Base-by-base conservation (phyloP, 1,140 invertebrate species). In the Trichonephila clavipes region DNA sequence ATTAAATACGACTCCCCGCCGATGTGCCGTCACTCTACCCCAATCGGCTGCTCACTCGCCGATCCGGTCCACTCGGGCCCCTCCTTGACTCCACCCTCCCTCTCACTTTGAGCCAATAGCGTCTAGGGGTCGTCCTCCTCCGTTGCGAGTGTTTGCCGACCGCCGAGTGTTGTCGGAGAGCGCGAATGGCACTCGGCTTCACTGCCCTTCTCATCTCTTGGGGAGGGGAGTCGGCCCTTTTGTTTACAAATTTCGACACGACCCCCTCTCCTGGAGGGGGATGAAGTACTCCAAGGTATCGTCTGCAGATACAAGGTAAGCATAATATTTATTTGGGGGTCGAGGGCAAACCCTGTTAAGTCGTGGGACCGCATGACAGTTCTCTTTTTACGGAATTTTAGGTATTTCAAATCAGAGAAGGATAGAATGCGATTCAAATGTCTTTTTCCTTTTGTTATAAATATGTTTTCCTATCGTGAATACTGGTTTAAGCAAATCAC, bases 1-100 rank as follows among this genome's bases (percentile, higher is more conserved):
- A 93, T 93, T 93, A 88, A 93, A 93, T 88, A 93, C 83, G 83
- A 93, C 85, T 93, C 61, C 66, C 66, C 24, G 58, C 90, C 28
- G 82, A 21, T 86, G 58, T 91, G 19, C 87, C 82, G 59, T 72
- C 82, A 51, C 62, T 86, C 51, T 51, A n/a, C 72, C 85, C 85
- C 92, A 87, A 77, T 88, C 85, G 85, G 64, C 92, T 12, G 40
- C 85, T 61, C 92, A 87, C 51, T 88, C 85, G 85, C 83, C 92
- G 4, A 61, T 64, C 61, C 21, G 24, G 66, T 61, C 21, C 19
- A 8, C 4, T 16, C 12, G 19, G 14, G 21, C 83, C 64, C 44
- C 85, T 24, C 83, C 51, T 19, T 24, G 24, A 24, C 85, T 44
- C 62, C 92, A 66, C 92, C 92, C 61, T 58, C n/a, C n/a, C 1